Evolutionary conservation across 2,113 vertebrate species (phyloP).

Genomic region (Oenanthe melanoleuca): DNA sequence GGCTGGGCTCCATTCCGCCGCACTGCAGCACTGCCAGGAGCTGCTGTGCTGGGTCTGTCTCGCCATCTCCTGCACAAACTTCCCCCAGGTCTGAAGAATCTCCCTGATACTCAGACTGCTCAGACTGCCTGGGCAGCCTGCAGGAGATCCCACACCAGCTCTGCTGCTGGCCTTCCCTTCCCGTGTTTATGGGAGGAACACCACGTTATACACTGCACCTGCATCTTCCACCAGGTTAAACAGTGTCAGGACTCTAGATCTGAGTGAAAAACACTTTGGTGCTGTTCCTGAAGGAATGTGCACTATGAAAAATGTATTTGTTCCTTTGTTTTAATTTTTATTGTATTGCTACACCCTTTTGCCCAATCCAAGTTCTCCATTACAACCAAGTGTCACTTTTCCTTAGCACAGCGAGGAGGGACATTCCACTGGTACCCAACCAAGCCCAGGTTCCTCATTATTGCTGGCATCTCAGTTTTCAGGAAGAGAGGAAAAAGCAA

Average conservation of each 20-base stretch:
- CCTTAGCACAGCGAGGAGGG: background rate
- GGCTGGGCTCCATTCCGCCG: background rate
- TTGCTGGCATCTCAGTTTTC: background rate
- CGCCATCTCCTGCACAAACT: background rate
- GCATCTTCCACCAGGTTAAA: slow-evolving; percentile 5
- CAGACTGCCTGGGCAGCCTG: slow-evolving; percentile 39
- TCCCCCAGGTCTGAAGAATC: too few species aligned
- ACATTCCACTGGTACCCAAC: background rate
- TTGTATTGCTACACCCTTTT: background rate
- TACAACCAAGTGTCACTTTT: background rate
- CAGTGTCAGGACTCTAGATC: slow-evolving; percentile 24
- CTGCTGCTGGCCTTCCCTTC: background rate
- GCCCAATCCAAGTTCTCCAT: background rate
- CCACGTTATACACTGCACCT: background rate
- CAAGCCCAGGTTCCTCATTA: background rate
- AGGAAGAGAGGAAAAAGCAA: background rate
- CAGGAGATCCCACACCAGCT: slow-evolving; percentile 30
- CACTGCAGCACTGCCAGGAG: slow-evolving; percentile 34
- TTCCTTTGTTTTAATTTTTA: background rate
- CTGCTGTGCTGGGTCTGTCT: slow-evolving; percentile 54
- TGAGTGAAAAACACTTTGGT: slow-evolving; percentile 63
- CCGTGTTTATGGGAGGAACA: slow-evolving; percentile 15
- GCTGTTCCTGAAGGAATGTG: slow-evolving; percentile 21
- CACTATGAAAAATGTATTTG: slow-evolving; percentile 16
- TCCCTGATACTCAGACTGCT: background rate